Percentiles rank a stretch among this genome's conserved stretches.
These are phyloP conservation scores for Cladopsammia gracilis DNA, from an alignment of 64 coral and sea anemone species.

Conservation along the genomic window DNA sequence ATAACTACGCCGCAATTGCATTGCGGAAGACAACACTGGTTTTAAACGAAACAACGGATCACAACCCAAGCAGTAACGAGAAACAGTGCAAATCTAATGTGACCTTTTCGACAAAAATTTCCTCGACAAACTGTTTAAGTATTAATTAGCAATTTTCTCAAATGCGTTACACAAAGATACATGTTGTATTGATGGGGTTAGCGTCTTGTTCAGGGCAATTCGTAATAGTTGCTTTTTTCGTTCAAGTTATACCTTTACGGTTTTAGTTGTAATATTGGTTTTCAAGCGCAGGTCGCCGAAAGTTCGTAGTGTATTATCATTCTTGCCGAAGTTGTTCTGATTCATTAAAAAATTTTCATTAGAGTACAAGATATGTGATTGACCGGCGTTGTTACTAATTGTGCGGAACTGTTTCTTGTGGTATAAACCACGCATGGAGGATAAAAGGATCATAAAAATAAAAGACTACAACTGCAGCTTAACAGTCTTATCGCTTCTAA, in stretches of 20 bases:
- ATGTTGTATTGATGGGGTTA: neutral
- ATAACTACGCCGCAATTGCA: neutral
- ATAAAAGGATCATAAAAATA: conserved; percentile 2
- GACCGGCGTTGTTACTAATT: neutral
- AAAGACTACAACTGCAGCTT: neutral
- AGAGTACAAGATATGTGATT: neutral
- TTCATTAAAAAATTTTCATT: neutral
- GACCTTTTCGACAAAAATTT: neutral
- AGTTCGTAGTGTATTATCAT: neutral
- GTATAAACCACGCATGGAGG: neutral
- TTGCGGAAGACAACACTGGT: neutral
- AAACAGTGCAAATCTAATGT: neutral
- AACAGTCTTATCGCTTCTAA: neutral
- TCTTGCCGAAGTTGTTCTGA: neutral
- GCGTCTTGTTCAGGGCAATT: neutral
- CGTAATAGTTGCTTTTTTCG: neutral
- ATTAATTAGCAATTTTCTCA: neutral
- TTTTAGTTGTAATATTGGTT: neutral
- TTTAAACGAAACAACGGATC: neutral
- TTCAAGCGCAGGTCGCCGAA: neutral
- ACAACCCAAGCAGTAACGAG: neutral
- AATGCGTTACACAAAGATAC: neutral
- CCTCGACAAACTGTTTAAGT: neutral
- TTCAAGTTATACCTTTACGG: neutral
- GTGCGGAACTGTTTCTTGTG: neutral